phyloP scores from a whole-genome alignment of 1,140 invertebrate species.

The Schlechtendalia chinensis region DNA sequence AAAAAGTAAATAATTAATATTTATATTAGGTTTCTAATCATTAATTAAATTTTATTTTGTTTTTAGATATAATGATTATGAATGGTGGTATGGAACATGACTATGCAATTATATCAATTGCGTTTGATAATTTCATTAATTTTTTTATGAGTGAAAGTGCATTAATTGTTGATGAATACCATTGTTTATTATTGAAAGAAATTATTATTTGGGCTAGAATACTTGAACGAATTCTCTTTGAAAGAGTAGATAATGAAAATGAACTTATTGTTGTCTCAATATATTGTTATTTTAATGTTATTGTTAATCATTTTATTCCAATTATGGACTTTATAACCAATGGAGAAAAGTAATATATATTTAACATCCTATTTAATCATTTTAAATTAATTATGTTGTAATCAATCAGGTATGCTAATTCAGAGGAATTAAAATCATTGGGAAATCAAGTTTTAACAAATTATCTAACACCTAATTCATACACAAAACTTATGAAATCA shows the following conservation, averaged over 20 bases:
- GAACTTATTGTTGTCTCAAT: constrained; percentile 4
- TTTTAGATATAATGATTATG: constrained; percentile 9
- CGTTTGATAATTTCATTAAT: constrained; percentile 26
- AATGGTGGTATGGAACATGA: constrained; percentile 25
- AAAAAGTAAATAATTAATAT: constrained; percentile 26
- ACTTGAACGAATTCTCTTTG: constrained; percentile 21
- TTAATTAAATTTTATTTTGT: neutral
- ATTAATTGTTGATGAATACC: neutral
- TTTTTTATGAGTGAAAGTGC: neutral
- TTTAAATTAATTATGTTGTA: neutral
- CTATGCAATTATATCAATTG: constrained; percentile 10
- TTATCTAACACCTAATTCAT: constrained; percentile 17
- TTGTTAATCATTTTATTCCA: constrained; percentile 31
- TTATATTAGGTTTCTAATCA: neutral
- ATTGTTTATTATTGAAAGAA: constrained; percentile 32
- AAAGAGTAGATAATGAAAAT: neutral
- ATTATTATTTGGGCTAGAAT: constrained; percentile 33
- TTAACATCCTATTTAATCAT: neutral
- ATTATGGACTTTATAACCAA: neutral
- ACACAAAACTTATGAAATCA: neutral
- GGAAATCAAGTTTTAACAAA: neutral
- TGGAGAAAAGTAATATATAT: constrained; percentile 1
- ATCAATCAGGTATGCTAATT: neutral
- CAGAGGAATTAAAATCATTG: constrained; percentile 11
- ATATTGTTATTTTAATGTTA: constrained; percentile 32